Conservation (phyloP, 2,113 vertebrate species). For the Alectura lathami region DNA sequence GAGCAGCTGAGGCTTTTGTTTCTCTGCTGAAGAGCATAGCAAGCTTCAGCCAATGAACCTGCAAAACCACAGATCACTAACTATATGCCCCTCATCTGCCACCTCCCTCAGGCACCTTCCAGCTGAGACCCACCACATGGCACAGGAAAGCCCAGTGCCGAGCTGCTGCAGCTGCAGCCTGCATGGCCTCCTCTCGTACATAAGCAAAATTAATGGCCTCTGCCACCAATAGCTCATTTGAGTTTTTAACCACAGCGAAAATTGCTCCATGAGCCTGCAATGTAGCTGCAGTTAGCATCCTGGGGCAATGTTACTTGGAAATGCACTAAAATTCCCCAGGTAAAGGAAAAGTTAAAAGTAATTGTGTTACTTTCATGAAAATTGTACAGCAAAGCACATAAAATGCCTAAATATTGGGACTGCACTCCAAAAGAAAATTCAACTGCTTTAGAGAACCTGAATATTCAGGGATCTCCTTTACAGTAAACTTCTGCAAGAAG, state of each 20-base stretch:
- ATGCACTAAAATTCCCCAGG: not conserved
- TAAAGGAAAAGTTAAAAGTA: not conserved
- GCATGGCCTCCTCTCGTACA: not conserved
- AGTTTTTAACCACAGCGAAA: not conserved
- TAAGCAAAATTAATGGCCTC: not conserved
- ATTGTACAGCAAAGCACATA: not conserved
- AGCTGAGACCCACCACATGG: not conserved
- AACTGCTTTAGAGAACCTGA: slow-evolving; percentile 11
- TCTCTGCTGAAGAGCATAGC: not conserved
- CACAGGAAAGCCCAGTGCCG: not conserved
- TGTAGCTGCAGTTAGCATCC: not conserved
- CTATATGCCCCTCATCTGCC: not conserved
- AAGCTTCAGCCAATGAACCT: not conserved
- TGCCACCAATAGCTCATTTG: not conserved
- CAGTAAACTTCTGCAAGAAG: slow-evolving; percentile 9
- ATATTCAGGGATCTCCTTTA: not conserved
- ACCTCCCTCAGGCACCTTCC: not conserved
- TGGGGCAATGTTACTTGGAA: not conserved
- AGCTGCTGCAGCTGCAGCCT: not conserved
- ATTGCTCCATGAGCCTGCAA: not conserved
- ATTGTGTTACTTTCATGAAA: not conserved
- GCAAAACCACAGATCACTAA: not conserved
- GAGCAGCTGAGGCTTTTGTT: not conserved
- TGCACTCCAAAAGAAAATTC: not conserved
- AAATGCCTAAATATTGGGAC: not conserved